Conservation (phyloP, 2,113 vertebrate species). For the Verasper variegatus region DNA sequence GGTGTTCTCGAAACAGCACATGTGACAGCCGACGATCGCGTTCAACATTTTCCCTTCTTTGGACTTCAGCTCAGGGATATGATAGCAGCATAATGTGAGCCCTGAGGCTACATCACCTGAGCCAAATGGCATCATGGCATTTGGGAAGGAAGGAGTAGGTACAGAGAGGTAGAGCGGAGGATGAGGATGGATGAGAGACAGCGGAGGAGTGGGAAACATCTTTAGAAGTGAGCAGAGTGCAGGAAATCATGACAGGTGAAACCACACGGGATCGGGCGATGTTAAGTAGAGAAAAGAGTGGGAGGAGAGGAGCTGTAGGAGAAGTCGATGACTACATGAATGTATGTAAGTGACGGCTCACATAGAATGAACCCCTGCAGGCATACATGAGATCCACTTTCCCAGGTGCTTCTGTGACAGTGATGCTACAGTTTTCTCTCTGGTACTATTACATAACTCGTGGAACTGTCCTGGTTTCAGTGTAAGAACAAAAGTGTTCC, state of each 20-base stretch:
- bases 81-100: conserved; percentile 48
- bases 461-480: conserved; percentile 25
- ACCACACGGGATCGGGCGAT: conserved; percentile 25
- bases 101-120: conserved; percentile 59
- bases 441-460: conserved; percentile 37
- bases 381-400: conserved; percentile 34
- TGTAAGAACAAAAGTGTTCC: conserved; percentile 39
- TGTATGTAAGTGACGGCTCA: conserved; percentile 32
- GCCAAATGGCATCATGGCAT: conserved; percentile 8
- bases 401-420: conserved; percentile 48
- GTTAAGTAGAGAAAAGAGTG: conserved; percentile 33
- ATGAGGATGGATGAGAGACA: conserved; percentile 47
- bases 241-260: conserved; percentile 38
- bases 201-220: conserved; percentile 16
- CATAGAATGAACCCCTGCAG: conserved; percentile 49
- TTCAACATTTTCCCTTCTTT: conserved; percentile 39
- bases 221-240: conserved; percentile 26
- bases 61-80: conserved; percentile 39
- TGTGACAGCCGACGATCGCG: conserved; percentile 20
- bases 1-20: conserved; percentile 30
- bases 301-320: conserved; percentile 26
- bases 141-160: conserved; percentile 11
- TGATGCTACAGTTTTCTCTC: conserved; percentile 13
- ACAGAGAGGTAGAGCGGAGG: conserved; percentile 15
- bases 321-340: conserved; percentile 18